A percentile compares a stretch with the other conserved stretches of the same genome.
Conservation (phyloP, 2,113 vertebrate genomes). For the Scalopus aquaticus region DNA sequence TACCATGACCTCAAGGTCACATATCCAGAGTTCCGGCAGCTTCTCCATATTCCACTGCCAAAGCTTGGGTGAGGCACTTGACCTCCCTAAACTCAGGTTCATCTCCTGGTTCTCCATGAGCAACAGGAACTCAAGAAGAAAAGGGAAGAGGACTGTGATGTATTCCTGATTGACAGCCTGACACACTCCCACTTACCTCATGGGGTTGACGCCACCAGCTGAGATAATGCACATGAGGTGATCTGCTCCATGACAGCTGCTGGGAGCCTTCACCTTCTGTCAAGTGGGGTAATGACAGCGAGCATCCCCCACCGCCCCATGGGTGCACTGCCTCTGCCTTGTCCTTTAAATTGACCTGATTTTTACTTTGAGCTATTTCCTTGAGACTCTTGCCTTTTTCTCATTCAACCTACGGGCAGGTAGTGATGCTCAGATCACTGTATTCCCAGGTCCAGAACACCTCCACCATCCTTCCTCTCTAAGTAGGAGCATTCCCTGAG, state of each 20-base stretch:
- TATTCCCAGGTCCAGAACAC: neutral
- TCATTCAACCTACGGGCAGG: neutral
- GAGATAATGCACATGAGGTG: neutral
- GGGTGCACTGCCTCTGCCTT: neutral
- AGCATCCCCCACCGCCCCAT: neutral
- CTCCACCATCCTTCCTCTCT: neutral
- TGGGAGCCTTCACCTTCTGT: neutral
- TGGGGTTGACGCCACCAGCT: neutral
- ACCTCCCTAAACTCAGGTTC: neutral
- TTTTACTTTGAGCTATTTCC: neutral
- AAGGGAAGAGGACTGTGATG: neutral
- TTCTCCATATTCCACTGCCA: neutral
- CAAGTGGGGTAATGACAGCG: neutral
- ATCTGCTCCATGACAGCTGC: neutral
- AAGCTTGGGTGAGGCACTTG: neutral
- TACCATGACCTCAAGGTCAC: rapidly evolving
- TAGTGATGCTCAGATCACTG: neutral
- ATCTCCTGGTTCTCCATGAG: neutral
- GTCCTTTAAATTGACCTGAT: neutral
- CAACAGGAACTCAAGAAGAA: neutral
- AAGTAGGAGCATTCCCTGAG: neutral
- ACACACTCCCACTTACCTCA: constrained; percentile 24
- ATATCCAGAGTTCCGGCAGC: neutral
- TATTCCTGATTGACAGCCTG: constrained; percentile 32
- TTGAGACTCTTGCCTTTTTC: neutral